These are phyloP conservation scores for Salpingus planirostris DNA, from an alignment of 2,888 invertebrate genomes.

Conservation along the genomic window DNA sequence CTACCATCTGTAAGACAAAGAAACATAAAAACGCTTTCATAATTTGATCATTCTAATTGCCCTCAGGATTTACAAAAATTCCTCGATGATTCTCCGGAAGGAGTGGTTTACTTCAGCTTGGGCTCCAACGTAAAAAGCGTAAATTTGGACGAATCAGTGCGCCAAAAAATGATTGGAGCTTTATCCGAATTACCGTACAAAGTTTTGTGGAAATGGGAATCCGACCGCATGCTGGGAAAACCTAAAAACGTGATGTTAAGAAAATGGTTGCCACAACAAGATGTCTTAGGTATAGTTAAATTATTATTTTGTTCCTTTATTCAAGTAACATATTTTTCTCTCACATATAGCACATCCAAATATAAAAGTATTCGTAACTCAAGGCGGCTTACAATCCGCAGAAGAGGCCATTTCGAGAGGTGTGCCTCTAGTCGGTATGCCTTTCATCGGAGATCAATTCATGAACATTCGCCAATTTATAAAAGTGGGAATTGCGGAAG, in stretches of 20 bases:
- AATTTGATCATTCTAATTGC: no score
- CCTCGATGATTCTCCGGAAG: slow-evolving; percentile 27
- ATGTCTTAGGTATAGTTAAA: no score
- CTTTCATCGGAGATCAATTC: slow-evolving; percentile 12
- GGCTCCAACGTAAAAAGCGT: slow-evolving; percentile 28
- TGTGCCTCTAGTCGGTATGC: slow-evolving; percentile 10
- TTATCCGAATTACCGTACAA: slow-evolving; percentile 14
- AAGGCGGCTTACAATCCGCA: slow-evolving; percentile 10
- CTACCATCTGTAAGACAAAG: slow-evolving; percentile 31
- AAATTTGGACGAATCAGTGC: slow-evolving; percentile 9
- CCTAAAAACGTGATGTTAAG: slow-evolving; percentile 17
- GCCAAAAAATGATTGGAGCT: slow-evolving; percentile 12
- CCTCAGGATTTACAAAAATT: slow-evolving; percentile 28
- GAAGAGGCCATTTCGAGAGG: slow-evolving; percentile 9
- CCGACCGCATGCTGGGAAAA: slow-evolving; percentile 12
- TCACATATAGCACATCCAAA: slow-evolving; percentile 11
- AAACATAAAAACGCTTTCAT: slow-evolving; percentile 3
- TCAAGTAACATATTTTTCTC: no score
- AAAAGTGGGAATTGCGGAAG: background rate
- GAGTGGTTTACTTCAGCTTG: slow-evolving; percentile 33
- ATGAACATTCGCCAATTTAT: slow-evolving; percentile 8
- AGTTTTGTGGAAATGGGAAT: slow-evolving; percentile 22
- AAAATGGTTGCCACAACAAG: slow-evolving; percentile 24
- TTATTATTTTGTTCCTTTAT: no score
- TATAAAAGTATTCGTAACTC: slow-evolving; percentile 10